phyloP scores from a whole-genome alignment of 2,113 vertebrate genomes.

The Cisticola juncidis region DNA sequence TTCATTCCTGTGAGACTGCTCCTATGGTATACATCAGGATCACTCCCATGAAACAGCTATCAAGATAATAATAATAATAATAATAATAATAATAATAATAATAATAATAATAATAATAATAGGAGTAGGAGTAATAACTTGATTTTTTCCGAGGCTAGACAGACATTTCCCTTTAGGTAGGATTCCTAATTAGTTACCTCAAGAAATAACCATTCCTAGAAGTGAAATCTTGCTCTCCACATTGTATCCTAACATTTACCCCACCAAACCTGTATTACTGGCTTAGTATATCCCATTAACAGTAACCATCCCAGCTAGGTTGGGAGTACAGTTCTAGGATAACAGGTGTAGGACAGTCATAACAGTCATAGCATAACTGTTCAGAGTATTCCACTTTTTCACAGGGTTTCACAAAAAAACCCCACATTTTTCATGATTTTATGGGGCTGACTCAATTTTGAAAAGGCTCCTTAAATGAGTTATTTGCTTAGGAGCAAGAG shows the following conservation, averaged over 20 bases:
- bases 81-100: too few relatives aligned
- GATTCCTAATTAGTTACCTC: background rate
- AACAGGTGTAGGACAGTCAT: background rate
- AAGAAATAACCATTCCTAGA: background rate
- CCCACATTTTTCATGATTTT: background rate
- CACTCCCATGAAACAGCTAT: background rate
- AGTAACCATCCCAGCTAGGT: background rate
- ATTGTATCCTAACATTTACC: background rate
- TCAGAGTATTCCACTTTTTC: background rate
- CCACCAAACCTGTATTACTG: background rate
- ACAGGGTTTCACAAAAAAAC: background rate
- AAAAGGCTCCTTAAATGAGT: background rate
- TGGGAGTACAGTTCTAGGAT: background rate
- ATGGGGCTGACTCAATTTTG: background rate
- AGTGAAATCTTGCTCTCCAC: background rate
- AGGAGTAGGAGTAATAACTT: background rate
- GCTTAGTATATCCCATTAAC: background rate
- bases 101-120: too few relatives aligned
- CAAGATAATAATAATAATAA: too few relatives aligned
- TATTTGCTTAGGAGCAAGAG: background rate
- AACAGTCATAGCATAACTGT: background rate
- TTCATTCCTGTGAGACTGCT: background rate
- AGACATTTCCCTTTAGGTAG: background rate
- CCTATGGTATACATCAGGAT: background rate
- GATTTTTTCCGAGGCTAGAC: background rate